Base-by-base conservation (phyloP, 1,140 invertebrate genomes). In the Drosophila nebulosa region DNA sequence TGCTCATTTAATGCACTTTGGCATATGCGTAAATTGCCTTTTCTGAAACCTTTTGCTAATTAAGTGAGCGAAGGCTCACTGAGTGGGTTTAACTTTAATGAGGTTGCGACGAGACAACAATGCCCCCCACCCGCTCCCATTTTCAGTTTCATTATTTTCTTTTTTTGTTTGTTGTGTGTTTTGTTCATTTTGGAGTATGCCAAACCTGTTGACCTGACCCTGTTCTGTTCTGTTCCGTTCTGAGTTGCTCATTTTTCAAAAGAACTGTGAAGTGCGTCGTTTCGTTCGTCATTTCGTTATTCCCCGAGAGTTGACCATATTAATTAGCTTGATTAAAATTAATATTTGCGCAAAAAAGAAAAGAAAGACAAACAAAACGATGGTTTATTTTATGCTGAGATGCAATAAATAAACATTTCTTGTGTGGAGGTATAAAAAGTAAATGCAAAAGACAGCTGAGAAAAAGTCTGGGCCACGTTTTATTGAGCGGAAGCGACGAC, bases 311-410 rank as follows among this genome's bases (percentile, higher is more conserved):
- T 88, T 71, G 83, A 84, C 84, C 83, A 79, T 89, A 89, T 88
- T 88, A 88, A 88, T 88, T 88, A 88, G 84, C 83, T 88, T 88
- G 83, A 88, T 88, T 89, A 88, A 88, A 88, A 83, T 89, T 81
- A 89, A 88, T 88, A 88, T 89, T 88, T 88, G 72, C 60, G 66
- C 83, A 78, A 69, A 69, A 67, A 71, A 32, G 12, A 32, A 32
- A 32, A 32, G 12, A 32, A 10, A 12, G 10, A 32, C 10, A 74
- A 32, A 32, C 9, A 10, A 12, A 57, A 69, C 69, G 66, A 10
- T 46, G 16, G 39, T 46, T 46, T 46, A 46, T 46, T 46, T 46
- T 46, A 21, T 46, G 39, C 39, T 18, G 39, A 46, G 39, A 46
- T 69, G 69, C 81, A 86, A 86, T 86, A 86, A 86, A 86, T 86